These are phyloP conservation scores for Rapana venosa DNA, from an alignment of 2,888 invertebrate genomes.

Conservation along the genomic window DNA sequence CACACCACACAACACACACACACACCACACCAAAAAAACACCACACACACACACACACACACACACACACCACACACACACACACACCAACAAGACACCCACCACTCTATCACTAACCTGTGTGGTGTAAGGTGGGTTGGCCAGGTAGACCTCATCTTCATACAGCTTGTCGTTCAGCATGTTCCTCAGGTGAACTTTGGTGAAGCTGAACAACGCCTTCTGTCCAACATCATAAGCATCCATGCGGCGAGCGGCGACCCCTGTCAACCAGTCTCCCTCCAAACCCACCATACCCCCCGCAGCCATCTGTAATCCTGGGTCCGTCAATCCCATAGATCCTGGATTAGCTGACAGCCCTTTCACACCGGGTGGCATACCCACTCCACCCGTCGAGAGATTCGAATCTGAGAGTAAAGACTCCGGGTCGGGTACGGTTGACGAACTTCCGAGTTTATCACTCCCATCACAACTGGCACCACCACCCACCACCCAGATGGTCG, in stretches of 20 bases:
- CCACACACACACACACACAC: not conserved
- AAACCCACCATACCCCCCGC: not conserved
- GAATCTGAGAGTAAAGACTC: not conserved
- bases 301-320: not conserved
- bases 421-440: not conserved
- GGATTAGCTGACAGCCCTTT: no score
- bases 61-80: not conserved
- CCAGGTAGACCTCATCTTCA: conserved; percentile 91
- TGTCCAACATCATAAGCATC: conserved; percentile 88
- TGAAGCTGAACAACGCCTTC: conserved; percentile 76
- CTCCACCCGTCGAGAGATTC: no score
- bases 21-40: not conserved
- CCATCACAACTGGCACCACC: not conserved
- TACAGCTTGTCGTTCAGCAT: conserved; percentile 90
- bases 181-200: conserved; percentile 86
- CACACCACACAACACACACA: not conserved
- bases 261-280: not conserved
- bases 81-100: no score
- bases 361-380: no score
- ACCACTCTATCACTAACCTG: conserved; percentile 87
- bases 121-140: conserved; percentile 93
- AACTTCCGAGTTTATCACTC: not conserved
- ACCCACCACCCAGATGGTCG: not conserved
- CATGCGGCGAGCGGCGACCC: conserved; percentile 22
- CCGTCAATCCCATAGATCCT: not conserved